These are phyloP conservation scores for Gymnopithys bicolor DNA, from an alignment of 2,797 vertebrate species.

Conservation along the genomic window DNA sequence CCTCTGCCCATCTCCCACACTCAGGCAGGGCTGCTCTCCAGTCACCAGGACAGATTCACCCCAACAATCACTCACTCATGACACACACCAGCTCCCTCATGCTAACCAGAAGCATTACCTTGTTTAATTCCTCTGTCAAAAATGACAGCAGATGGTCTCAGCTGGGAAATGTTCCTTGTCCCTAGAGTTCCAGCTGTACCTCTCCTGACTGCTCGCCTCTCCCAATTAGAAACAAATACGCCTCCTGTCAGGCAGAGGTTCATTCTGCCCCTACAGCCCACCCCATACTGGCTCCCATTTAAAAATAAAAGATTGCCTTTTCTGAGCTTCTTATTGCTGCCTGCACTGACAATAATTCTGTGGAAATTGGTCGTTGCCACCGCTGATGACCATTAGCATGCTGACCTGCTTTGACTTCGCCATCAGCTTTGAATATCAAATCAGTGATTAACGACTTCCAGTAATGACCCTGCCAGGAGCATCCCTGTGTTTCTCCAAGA, in stretches of 20 bases:
- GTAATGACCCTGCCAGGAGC: slow-evolving; percentile 54
- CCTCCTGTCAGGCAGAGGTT: slow-evolving; percentile 42
- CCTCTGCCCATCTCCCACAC: background rate
- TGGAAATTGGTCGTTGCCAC: slow-evolving; percentile 65
- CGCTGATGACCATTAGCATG: slow-evolving; percentile 58
- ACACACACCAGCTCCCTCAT: background rate
- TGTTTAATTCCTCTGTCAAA: background rate
- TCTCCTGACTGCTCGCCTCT: slow-evolving; percentile 1
- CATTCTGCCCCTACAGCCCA: slow-evolving; percentile 15
- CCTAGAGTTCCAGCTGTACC: background rate
- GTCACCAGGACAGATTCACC: background rate
- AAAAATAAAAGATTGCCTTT: slow-evolving; percentile 63
- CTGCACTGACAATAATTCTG: slow-evolving; percentile 56
- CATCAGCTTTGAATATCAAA: slow-evolving; percentile 70
- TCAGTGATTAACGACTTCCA: slow-evolving; percentile 64
- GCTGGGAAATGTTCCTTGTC: background rate
- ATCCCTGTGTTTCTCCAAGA: slow-evolving; percentile 54
- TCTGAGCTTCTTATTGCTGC: slow-evolving; percentile 50
- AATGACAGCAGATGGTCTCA: slow-evolving; percentile 33
- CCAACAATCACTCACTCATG: rapidly evolving
- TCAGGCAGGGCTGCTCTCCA: background rate
- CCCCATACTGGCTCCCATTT: slow-evolving; percentile 27
- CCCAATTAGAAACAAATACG: slow-evolving; percentile 57
- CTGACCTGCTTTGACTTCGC: slow-evolving; percentile 60
- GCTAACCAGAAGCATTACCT: background rate